These are phyloP conservation scores for Smittia sp. DNA, from an alignment of 2,888 invertebrate species.

Conservation along the genomic window DNA sequence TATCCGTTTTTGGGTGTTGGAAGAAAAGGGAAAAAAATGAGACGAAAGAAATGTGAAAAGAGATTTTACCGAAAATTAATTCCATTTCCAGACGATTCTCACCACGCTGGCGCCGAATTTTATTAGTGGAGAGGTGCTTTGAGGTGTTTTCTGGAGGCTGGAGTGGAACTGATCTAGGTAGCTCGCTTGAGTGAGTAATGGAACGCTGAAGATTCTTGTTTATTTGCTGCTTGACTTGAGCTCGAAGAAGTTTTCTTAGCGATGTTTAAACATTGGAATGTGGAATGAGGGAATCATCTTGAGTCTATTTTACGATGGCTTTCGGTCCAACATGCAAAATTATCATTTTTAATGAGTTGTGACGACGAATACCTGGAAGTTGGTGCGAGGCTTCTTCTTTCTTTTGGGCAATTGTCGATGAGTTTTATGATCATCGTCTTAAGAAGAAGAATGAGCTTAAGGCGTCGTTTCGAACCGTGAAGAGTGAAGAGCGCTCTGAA, in stretches of 20 bases:
- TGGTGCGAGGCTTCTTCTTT: neutral
- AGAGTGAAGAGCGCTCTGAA: neutral
- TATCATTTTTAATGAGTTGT: conserved; percentile 28
- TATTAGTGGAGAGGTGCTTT: conserved; percentile 11
- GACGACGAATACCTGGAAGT: conserved; percentile 12
- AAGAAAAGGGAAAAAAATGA: neutral
- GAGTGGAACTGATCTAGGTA: neutral
- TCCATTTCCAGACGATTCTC: conserved; percentile 36
- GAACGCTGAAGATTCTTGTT: neutral
- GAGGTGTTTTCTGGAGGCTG: neutral
- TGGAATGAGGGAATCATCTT: too few species aligned
- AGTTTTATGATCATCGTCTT: neutral
- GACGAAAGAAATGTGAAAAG: conserved; percentile 17
- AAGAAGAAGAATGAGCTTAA: neutral
- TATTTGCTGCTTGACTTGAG: neutral
- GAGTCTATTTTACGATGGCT: too few species aligned
- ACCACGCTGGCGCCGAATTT: conserved; percentile 38
- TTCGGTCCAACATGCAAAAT: conserved; percentile 2
- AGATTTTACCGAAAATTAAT: conserved; percentile 39
- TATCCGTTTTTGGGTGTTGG: neutral
- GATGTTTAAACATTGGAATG: too few species aligned
- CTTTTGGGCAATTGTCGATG: neutral
- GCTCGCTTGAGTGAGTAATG: too few species aligned
- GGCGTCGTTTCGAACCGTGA: neutral
- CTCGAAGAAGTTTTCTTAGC: neutral